phyloP scores from a whole-genome alignment of 2,113 vertebrate species.

The Dissostichus mawsoni region DNA sequence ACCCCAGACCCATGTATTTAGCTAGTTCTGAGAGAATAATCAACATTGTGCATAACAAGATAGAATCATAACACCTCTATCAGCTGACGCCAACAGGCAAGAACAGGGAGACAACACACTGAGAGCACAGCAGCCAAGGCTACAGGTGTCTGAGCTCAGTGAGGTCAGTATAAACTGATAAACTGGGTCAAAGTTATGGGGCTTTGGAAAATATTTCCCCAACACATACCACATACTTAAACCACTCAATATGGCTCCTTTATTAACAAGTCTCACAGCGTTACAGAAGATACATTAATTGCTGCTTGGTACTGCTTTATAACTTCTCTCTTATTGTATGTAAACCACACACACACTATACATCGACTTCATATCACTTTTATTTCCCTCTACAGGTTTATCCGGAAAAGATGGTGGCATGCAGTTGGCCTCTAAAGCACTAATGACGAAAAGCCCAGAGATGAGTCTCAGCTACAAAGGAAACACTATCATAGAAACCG shows the following conservation, averaged over 20 bases:
- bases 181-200: too few species aligned
- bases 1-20: too few species aligned
- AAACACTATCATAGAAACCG: constrained; percentile 11
- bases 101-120: too few species aligned
- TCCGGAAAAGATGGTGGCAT: constrained; percentile 59
- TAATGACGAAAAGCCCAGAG: constrained; percentile 61
- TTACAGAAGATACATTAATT: neutral
- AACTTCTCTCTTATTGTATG: neutral
- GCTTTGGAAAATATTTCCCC: too few species aligned
- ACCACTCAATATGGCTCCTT: too few species aligned
- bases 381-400: constrained; percentile 47
- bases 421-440: constrained; percentile 55
- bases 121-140: too few species aligned
- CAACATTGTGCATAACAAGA: too few species aligned
- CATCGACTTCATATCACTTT: neutral
- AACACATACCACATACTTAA: neutral
- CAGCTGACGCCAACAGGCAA: too few species aligned
- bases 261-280: neutral
- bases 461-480: constrained; percentile 31
- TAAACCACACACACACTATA: neutral
- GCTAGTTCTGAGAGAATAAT: too few species aligned
- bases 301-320: neutral
- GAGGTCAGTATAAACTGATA: too few species aligned
- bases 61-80: too few species aligned
- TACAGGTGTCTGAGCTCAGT: too few species aligned